Conservation (phyloP, 2,113 vertebrate genomes). For the Oxygymnocypris stewartii region DNA sequence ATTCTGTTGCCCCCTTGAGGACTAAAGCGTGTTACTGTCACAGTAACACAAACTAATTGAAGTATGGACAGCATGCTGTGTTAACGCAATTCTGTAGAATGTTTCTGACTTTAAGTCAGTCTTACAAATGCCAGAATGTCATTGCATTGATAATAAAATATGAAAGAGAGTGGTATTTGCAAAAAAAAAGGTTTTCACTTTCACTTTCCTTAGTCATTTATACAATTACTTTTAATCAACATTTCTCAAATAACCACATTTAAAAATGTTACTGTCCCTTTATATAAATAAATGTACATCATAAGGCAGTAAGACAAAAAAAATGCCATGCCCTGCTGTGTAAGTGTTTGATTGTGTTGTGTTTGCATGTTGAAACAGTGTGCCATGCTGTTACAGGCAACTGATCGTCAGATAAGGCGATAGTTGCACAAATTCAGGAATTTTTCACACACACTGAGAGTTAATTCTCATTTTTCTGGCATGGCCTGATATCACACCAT, state of each 20-base stretch:
- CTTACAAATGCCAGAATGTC: not conserved
- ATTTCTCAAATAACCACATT: not conserved
- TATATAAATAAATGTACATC: not conserved
- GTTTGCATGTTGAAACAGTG: conserved; percentile 65
- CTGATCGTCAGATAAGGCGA: conserved; percentile 48
- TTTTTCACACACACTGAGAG: conserved; percentile 51
- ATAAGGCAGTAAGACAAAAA: conserved; percentile 51
- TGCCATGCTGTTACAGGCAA: conserved; percentile 55
- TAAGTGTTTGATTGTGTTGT: conserved; percentile 47
- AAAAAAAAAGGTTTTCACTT: not conserved
- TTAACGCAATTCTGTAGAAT: not conserved
- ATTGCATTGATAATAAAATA: not conserved
- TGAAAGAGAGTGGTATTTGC: not conserved
- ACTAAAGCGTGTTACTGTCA: not conserved
- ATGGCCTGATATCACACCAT: not conserved
- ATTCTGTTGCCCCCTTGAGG: not conserved
- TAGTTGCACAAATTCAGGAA: conserved; percentile 52
- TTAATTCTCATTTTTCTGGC: not conserved
- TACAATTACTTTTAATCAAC: not conserved
- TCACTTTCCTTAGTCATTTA: not conserved
- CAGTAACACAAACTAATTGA: not conserved
- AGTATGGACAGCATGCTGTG: not conserved
- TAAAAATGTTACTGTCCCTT: not conserved
- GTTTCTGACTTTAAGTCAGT: not conserved
- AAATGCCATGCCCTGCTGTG: conserved; percentile 64